phyloP scores from a whole-genome alignment of 2,888 invertebrate species.

The Iphiclides podalirius region DNA sequence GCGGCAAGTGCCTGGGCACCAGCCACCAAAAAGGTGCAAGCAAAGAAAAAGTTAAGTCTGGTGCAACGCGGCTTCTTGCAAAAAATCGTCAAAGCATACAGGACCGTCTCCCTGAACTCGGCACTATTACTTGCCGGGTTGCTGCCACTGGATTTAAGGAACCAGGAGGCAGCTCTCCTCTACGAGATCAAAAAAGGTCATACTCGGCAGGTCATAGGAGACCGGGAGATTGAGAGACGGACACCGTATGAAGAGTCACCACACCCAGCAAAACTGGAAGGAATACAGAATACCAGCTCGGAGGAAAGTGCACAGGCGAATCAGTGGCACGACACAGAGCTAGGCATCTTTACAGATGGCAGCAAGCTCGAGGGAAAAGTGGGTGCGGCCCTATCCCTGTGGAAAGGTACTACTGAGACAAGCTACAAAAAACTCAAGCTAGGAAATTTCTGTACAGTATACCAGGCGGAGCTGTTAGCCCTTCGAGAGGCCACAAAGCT shows the following conservation, averaged over 20 bases:
- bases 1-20: too few species aligned
- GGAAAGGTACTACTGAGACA: not conserved
- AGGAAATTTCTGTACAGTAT: not conserved
- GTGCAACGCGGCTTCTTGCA: constrained; percentile 24
- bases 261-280: not conserved
- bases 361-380: not conserved
- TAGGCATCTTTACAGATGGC: not conserved
- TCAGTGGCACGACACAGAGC: not conserved
- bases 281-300: not conserved
- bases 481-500: not conserved
- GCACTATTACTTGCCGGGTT: too few species aligned
- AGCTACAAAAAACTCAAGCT: not conserved
- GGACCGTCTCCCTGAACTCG: too few species aligned
- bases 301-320: not conserved
- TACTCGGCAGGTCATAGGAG: not conserved
- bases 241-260: not conserved
- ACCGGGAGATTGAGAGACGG: not conserved
- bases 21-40: too few species aligned
- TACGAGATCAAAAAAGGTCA: constrained; percentile 1
- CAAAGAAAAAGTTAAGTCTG: too few species aligned
- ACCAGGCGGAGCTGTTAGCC: not conserved
- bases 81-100: too few species aligned
- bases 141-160: constrained; percentile 1
- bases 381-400: not conserved
- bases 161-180: not conserved